Evolutionary conservation across 2,888 invertebrate genomes (phyloP).

Genomic region (Leptinotarsa juncta): DNA sequence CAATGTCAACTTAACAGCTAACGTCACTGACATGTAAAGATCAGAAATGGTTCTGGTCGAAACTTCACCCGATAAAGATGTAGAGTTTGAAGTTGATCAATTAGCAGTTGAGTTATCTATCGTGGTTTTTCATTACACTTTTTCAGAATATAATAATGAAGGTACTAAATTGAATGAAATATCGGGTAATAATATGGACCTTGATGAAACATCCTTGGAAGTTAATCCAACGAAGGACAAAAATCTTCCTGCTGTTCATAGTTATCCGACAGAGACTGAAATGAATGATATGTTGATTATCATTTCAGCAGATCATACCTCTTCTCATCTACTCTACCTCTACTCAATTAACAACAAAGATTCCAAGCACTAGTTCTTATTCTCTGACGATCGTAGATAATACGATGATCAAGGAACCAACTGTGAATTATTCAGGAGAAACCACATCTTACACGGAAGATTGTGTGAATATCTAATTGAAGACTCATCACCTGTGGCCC

Average conservation of each 20-base stretch:
- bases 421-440: background rate
- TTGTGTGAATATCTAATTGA: background rate
- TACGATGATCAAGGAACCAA: background rate
- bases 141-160: background rate
- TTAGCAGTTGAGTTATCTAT: background rate
- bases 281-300: background rate
- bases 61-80: background rate
- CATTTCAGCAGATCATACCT: constrained; percentile 1
- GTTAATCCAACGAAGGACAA: background rate
- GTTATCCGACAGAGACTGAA: background rate
- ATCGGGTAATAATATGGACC: background rate
- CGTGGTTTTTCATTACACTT: background rate
- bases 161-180: constrained; percentile 5
- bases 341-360: background rate
- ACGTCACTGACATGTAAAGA: too few species aligned
- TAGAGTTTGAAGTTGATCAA: background rate
- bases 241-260: background rate
- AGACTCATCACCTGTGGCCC: background rate
- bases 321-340: background rate
- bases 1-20: too few species aligned
- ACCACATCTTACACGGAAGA: background rate
- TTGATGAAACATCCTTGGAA: background rate
- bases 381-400: background rate
- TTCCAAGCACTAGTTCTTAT: background rate
- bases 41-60: constrained; percentile 1